Evolutionary conservation across 2,113 vertebrate species (phyloP).

Genomic region (Dinomys branickii): DNA sequence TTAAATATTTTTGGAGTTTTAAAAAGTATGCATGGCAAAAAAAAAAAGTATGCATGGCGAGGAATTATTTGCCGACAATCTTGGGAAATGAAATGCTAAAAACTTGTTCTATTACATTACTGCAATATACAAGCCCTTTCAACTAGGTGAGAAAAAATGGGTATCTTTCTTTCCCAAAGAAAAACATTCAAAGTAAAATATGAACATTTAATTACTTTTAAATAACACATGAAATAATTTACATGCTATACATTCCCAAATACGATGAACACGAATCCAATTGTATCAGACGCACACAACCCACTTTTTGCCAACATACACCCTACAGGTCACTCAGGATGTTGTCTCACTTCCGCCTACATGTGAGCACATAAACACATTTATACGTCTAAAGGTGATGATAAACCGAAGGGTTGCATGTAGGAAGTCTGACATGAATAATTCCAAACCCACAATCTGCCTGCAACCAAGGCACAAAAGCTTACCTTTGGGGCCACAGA

Average conservation of each 20-base stretch:
- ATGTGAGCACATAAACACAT: not conserved
- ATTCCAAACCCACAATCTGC: slow-evolving; percentile 62
- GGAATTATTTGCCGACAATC: not conserved
- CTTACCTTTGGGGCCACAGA: slow-evolving; percentile 74
- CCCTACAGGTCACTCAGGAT: slow-evolving; percentile 45
- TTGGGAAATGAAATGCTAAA: slow-evolving; percentile 29
- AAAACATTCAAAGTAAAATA: slow-evolving; percentile 74
- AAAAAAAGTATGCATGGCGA: not conserved
- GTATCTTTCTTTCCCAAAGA: slow-evolving; percentile 31
- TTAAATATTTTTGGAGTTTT: slow-evolving; percentile 4
- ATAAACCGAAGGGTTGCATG: slow-evolving; percentile 68
- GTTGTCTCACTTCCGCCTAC: slow-evolving; percentile 39
- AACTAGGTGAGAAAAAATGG: not conserved
- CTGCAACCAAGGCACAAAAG: slow-evolving; percentile 79
- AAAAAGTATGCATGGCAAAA: not conserved
- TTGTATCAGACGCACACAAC: slow-evolving; percentile 74
- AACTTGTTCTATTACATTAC: not conserved
- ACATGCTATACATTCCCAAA: slow-evolving; percentile 76
- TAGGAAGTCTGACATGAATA: slow-evolving; percentile 66
- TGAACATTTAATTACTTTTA: slow-evolving; percentile 77
- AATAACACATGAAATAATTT: slow-evolving; percentile 80
- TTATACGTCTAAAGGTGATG: slow-evolving; percentile 1
- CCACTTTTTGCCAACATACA: slow-evolving; percentile 52
- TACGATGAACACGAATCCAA: slow-evolving; percentile 56
- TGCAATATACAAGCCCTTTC: not conserved